These are phyloP conservation scores for Syngnathoides biaculeatus DNA, from an alignment of 2,113 vertebrate species.

Conservation along the genomic window DNA sequence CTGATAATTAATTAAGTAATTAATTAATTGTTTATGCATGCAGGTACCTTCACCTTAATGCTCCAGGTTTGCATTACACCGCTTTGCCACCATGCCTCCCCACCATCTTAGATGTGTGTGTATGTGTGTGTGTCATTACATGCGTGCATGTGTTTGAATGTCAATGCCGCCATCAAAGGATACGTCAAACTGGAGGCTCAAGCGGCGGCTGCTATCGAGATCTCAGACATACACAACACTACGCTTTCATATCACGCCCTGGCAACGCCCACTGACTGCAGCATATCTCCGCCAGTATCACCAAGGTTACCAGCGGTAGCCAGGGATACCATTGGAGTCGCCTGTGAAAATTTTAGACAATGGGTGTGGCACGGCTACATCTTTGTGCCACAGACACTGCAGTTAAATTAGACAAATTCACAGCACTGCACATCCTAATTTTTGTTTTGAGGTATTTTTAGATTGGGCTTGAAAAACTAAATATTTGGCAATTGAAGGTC, in stretches of 20 bases:
- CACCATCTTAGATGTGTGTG: conserved; percentile 21
- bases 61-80: conserved; percentile 53
- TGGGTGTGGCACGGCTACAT: conserved; percentile 50
- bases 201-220: conserved; percentile 41
- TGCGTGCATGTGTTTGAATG: conserved; percentile 48
- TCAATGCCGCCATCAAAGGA: conserved; percentile 69
- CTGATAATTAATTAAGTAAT: too few relatives aligned
- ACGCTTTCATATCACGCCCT: conserved; percentile 73
- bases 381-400: conserved; percentile 15
- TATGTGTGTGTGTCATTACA: conserved; percentile 16
- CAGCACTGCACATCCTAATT: neutral
- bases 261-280: conserved; percentile 69
- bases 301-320: conserved; percentile 71
- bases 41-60: conserved; percentile 48
- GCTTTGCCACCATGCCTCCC: conserved; percentile 34
- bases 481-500: neutral
- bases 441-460: neutral
- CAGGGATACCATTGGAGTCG: conserved; percentile 61
- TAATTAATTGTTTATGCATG: conserved; percentile 45
- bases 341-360: conserved; percentile 50
- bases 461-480: neutral
- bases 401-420: conserved; percentile 1
- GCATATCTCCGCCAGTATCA: conserved; percentile 69
- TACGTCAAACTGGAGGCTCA: conserved; percentile 61
- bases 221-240: conserved; percentile 32